phyloP scores from a whole-genome alignment of 2,888 invertebrate genomes.

The Andrena marginata region DNA sequence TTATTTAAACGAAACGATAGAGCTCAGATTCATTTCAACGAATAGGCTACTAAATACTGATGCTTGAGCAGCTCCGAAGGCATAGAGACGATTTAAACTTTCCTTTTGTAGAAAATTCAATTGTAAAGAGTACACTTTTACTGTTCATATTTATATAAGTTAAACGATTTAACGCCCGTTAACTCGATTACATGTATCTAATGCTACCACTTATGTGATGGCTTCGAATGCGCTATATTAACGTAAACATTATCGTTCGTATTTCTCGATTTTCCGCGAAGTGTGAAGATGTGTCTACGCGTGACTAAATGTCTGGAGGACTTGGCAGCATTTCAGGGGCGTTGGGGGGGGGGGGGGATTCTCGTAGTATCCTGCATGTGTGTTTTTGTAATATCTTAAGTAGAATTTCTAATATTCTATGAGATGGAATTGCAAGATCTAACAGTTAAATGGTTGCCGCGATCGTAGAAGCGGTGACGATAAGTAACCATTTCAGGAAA shows the following conservation, averaged over 20 bases:
- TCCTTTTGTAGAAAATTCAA: conserved; percentile 29
- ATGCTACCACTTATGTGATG: conserved; percentile 52
- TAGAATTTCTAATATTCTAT: conserved; percentile 39
- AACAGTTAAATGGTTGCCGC: conserved; percentile 42
- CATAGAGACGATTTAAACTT: conserved; percentile 25
- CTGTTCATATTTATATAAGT: conserved; percentile 39
- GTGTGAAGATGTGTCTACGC: conserved; percentile 49
- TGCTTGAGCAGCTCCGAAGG: conserved; percentile 1
- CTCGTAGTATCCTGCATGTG: conserved; percentile 49
- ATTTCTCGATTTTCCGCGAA: conserved; percentile 46
- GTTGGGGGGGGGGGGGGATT: neutral
- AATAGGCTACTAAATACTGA: neutral
- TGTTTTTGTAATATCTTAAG: conserved; percentile 62
- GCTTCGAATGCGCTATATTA: conserved; percentile 46
- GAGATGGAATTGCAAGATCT: conserved; percentile 61
- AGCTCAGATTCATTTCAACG: conserved; percentile 12
- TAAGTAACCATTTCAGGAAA: conserved; percentile 46
- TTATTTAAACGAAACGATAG: conserved; percentile 28
- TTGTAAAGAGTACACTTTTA: conserved; percentile 28
- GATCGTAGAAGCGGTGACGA: conserved; percentile 27
- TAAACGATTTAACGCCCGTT: conserved; percentile 46
- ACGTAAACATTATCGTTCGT: conserved; percentile 41
- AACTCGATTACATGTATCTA: conserved; percentile 49
- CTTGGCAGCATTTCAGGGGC: conserved; percentile 55
- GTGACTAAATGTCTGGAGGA: conserved; percentile 57